A percentile compares a stretch with the other conserved stretches of the same genome.
Evolutionary conservation across 2,113 vertebrate species (phyloP).

Genomic region (Stercorarius parasiticus): DNA sequence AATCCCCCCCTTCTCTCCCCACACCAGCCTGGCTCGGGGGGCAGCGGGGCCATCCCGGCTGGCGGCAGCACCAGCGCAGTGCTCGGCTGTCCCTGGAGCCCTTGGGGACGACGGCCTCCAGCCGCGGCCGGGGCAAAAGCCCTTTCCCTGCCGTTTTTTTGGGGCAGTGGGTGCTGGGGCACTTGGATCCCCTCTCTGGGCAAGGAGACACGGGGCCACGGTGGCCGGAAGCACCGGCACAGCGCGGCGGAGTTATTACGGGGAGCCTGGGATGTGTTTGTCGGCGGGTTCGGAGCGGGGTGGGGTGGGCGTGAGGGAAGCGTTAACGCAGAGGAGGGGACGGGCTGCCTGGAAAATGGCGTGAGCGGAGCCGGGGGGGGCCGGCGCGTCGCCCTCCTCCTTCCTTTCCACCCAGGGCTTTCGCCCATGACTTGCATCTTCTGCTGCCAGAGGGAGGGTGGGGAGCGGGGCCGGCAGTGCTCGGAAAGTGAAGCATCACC

Average conservation of each 20-base stretch:
- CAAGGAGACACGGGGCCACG: fast-evolving
- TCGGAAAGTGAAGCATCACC: slow-evolving; percentile 39
- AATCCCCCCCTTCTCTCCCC: not conserved
- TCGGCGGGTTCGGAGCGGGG: not conserved
- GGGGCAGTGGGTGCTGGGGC: not conserved
- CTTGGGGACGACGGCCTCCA: not conserved
- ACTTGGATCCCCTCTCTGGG: not conserved
- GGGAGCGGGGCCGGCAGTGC: not conserved
- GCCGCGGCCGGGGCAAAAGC: not conserved
- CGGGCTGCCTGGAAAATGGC: not conserved
- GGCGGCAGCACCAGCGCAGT: not conserved
- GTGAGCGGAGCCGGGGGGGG: not conserved
- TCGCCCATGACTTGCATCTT: slow-evolving; percentile 23
- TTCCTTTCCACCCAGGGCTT: not conserved
- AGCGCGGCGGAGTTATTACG: fast-evolving
- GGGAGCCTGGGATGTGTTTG: not conserved
- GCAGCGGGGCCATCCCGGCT: fast-evolving
- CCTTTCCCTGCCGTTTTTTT: not conserved
- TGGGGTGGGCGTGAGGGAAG: not conserved
- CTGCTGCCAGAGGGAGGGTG: slow-evolving; percentile 45
- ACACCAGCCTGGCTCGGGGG: not conserved
- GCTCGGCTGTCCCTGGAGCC: not conserved
- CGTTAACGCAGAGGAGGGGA: not conserved
- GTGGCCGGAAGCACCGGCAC: not conserved
- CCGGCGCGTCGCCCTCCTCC: not conserved